Base-by-base conservation (phyloP, 1,140 invertebrate genomes). In the Drosophila pseudoananassae region DNA sequence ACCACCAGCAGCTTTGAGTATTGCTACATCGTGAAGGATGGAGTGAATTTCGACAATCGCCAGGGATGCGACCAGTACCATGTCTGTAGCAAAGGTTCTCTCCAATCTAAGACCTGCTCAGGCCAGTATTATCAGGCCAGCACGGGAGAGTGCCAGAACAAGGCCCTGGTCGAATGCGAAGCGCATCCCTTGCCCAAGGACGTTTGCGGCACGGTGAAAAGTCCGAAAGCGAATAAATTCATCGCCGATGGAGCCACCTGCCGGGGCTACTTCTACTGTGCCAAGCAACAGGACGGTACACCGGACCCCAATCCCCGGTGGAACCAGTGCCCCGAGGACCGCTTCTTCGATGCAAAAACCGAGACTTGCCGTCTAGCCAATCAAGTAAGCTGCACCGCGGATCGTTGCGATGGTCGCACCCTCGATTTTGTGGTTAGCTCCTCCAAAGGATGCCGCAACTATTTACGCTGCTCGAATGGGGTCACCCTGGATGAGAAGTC, bases 371-470 rank as follows among this genome's bases (percentile, higher is more conserved):
- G 31, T 0, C 1, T 17, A 8, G 75, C 68, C 45, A 74, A 49
- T 6, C 29, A 9, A 49, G 81, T 91, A 0, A 15, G 5, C n/a
- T 91, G 89, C 56, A 7, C 20, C 2, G 53, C 73, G 45, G 84
- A 91, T 74, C 88, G 89, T 15, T 91, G 89, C 47, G 80, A 89
- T 38, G 89, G 89, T 14, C 83, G 84, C 14, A 65, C 73, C 1
- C 7, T 55, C 0, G 52, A 45, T 1, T 87, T 77, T 38, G 89
- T 83, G 0, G 17, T 76, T 0, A 85, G 78, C 38, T 10, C 10
- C 7, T 76, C 49, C 1, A 47, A 43, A 12, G 89, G 89, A 5
- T 91, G 89, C 33, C 72, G 79, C 0, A 25, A 80, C 36, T 91
- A 91, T 58, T 47, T 89, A 8, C 29, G 57, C 17, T 91, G 89